These are phyloP conservation scores for Drosophila jambulina DNA, from an alignment of 1,140 invertebrate genomes.

Conservation along the genomic window DNA sequence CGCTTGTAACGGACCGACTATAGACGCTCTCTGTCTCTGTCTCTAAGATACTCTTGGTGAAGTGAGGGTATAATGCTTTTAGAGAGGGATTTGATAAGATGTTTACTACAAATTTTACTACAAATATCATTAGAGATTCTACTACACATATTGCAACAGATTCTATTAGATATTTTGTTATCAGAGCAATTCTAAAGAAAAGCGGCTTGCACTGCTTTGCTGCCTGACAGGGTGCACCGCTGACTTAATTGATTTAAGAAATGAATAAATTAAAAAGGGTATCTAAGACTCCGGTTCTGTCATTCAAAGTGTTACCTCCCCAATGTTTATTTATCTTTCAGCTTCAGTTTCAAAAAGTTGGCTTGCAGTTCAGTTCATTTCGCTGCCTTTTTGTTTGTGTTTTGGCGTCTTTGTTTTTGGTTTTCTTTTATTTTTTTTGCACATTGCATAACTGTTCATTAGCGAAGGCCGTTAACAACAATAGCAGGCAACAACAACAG, in stretches of 20 bases:
- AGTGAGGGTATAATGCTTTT: background rate
- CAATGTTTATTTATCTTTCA: slow-evolving; percentile 43
- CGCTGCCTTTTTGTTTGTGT: slow-evolving; percentile 24
- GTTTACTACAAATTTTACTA: no score
- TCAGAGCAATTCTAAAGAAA: no score
- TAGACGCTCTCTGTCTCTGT: slow-evolving; percentile 1
- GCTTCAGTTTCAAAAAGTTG: slow-evolving; percentile 51
- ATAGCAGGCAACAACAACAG: slow-evolving; percentile 34
- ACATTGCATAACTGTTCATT: slow-evolving; percentile 82
- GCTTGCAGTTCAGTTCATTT: slow-evolving; percentile 39
- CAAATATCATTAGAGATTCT: background rate
- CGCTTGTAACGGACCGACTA: slow-evolving; percentile 48
- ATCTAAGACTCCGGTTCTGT: no score
- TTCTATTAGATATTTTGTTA: background rate
- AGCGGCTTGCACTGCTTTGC: no score
- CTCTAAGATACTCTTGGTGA: slow-evolving; percentile 9
- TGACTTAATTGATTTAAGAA: no score
- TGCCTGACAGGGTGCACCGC: no score
- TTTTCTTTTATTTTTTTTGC: slow-evolving; percentile 63
- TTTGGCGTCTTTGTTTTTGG: slow-evolving; percentile 43
- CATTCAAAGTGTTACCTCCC: background rate
- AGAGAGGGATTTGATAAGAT: background rate
- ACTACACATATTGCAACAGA: background rate
- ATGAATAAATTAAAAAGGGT: background rate
- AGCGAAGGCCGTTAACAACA: slow-evolving; percentile 71